Conservation (phyloP, 2,888 invertebrate genomes). For the Rhorus exstirpatorius region DNA sequence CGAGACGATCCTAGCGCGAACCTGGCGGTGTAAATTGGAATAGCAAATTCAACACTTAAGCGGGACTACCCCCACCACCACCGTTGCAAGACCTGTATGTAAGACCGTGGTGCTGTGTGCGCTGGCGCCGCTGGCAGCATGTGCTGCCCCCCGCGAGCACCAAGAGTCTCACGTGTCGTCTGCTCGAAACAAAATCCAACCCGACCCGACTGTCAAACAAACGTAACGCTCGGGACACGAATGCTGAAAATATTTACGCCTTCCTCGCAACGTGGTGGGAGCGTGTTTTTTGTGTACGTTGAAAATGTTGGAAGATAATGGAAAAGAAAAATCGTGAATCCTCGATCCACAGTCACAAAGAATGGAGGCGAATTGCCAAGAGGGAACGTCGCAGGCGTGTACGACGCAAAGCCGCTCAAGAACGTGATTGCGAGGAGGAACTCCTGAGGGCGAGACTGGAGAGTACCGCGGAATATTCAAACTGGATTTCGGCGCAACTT, state of each 20-base stretch:
- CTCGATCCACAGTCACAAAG: constrained; percentile 87
- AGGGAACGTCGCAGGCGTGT: constrained; percentile 90
- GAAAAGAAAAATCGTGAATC: constrained; percentile 46
- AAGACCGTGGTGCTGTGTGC: too few relatives aligned
- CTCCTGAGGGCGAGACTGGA: constrained; percentile 87
- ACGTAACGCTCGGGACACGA: background rate
- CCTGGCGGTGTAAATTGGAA: too few relatives aligned
- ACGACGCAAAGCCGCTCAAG: constrained; percentile 88
- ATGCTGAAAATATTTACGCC: background rate
- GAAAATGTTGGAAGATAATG: constrained; percentile 46
- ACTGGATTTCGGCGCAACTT: constrained; percentile 87
- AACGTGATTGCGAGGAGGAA: constrained; percentile 88
- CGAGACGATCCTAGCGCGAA: too few relatives aligned
- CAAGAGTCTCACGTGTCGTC: constrained; percentile 71
- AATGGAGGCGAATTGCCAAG: constrained; percentile 92
- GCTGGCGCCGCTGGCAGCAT: too few relatives aligned
- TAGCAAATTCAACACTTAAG: too few relatives aligned
- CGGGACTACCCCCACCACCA: too few relatives aligned
- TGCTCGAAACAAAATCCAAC: constrained; percentile 35
- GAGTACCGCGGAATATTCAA: constrained; percentile 85
- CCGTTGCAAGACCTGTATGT: too few relatives aligned
- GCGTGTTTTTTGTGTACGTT: background rate
- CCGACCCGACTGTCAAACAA: constrained; percentile 39
- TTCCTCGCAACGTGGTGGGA: background rate
- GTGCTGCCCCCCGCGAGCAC: too few relatives aligned